Base-by-base conservation (phyloP, 2,113 vertebrate genomes). In the Petrocephalus zakoni region DNA sequence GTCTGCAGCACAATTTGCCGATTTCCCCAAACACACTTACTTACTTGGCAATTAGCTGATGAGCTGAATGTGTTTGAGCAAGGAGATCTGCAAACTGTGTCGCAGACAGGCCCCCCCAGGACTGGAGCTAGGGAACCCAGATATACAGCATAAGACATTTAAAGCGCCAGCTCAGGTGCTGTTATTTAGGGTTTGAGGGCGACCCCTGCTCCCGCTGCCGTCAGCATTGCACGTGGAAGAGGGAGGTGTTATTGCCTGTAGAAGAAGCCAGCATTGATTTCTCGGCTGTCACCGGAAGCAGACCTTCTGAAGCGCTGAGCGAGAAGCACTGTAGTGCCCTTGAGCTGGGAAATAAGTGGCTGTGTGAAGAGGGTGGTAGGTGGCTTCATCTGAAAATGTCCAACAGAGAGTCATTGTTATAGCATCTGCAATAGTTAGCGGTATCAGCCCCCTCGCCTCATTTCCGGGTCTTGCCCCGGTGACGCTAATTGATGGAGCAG, bases 181-280 rank as follows among this genome's bases (percentile, higher is more conserved):
- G n/a, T 86, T 34, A 25, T 52, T 85, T 86, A 55, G n/a, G 51
- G 25, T 86, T 34, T 55, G 19, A 34, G n/a, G 5, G 25, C 15
- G 9, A 86, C 19, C 1, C 29, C 25, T 22, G 25, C 13, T 9
- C 10, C 84, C 37, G 25, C 25, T 34, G 29, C 49, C 37, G 51
- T 34, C 49, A 19, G 49, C 9, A 86, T 5, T n/a, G 21, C 19
- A 47, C 19, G 25, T 34, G 52, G 25, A 55, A n/a, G n/a, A n/a
- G n/a, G n/a, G n/a, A n/a, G n/a, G n/a, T n/a, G n/a, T 86, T 83
- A 83, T 83, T 46, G 46, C 81, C 21, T 47, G 46, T 83, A n/a
- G 17, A 47, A 11, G 37, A 83, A 83, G 22, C 37, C 81, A 25
- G 15, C 37, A n/a, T 49, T 47, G 46, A 83, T 49, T 49, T 83